Evolutionary conservation across 2,113 vertebrate genomes (phyloP).

Genomic region (Paramormyrops kingsleyae): DNA sequence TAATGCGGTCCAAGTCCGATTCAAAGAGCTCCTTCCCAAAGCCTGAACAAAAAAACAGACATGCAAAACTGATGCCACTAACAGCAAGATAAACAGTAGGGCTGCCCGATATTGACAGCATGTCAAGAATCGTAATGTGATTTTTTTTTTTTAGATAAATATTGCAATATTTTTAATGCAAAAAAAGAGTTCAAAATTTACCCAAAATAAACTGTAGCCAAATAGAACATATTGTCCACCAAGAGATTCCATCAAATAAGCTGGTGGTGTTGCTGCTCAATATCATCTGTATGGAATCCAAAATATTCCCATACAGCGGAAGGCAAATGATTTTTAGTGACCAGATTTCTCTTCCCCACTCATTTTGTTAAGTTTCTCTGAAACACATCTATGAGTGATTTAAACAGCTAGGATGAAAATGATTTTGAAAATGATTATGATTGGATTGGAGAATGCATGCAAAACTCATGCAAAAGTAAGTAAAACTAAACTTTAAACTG

Average conservation of each 20-base stretch:
- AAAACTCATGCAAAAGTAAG: not conserved
- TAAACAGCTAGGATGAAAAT: not conserved
- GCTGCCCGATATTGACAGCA: not conserved
- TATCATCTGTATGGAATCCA: not conserved
- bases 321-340: not conserved
- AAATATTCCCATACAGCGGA: not conserved
- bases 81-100: not conserved
- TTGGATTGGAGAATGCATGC: not conserved
- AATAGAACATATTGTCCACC: not conserved
- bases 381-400: not conserved
- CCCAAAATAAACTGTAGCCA: not conserved
- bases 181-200: not conserved
- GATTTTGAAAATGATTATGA: not conserved
- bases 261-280: not conserved
- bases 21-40: slow-evolving; percentile 98
- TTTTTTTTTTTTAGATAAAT: not conserved
- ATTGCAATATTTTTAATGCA: not conserved
- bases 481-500: not conserved
- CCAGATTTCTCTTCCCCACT: not conserved
- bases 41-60: slow-evolving; percentile 56
- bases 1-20: slow-evolving; percentile 91
- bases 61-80: not conserved
- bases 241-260: not conserved
- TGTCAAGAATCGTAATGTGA: not conserved
- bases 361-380: not conserved